A percentile compares a stretch with the other conserved stretches of the same genome.
phyloP scores from a whole-genome alignment of 2,113 vertebrate species.

The Uropsilus gracilis region DNA sequence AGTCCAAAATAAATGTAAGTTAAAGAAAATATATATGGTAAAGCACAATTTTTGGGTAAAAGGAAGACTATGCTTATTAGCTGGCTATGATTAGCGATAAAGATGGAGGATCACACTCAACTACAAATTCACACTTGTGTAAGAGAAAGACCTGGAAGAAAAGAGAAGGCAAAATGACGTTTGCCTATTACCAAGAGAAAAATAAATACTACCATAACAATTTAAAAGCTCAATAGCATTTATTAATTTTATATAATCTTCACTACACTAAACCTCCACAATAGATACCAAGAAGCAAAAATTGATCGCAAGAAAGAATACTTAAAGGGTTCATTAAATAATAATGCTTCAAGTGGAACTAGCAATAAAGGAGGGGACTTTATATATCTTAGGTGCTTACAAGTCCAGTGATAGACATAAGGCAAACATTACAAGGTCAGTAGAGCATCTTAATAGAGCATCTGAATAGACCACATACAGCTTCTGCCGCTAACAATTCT shows the following conservation, averaged over 20 bases:
- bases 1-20: not conserved
- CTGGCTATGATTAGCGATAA: not conserved
- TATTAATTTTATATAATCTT: conserved; percentile 27
- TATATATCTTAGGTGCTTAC: not conserved
- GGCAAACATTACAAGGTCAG: not conserved
- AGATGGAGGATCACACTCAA: not conserved
- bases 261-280: not conserved
- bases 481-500: not conserved
- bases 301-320: not conserved
- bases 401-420: not conserved
- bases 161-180: not conserved
- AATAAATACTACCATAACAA: not conserved
- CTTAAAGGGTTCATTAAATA: not conserved
- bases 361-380: not conserved
- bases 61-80: conserved; percentile 12
- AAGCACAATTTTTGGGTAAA: not conserved
- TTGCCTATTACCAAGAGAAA: not conserved
- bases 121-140: not conserved
- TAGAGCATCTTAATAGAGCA: too few species aligned
- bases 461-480: not conserved
- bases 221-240: conserved; percentile 1
- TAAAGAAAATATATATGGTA: not conserved
- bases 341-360: not conserved
- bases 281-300: not conserved
- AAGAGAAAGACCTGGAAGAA: not conserved